phyloP scores from a whole-genome alignment of 2,797 vertebrate species.

The Chaetophractus vellerosus region DNA sequence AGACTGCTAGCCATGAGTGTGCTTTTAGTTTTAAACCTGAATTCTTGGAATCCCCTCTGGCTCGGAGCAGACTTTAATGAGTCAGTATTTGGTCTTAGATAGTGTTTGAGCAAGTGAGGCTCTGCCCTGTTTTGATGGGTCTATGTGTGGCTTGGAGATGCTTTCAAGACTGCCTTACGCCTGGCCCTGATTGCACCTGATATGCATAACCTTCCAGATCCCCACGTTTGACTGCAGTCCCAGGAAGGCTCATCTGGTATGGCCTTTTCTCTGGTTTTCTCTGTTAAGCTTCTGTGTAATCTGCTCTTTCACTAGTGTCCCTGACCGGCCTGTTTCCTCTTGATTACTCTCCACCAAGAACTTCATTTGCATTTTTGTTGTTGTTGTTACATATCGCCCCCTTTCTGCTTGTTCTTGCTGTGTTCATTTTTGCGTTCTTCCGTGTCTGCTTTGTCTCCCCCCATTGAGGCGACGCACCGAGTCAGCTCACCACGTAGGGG shows the following conservation, averaged over 20 bases:
- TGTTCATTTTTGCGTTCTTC: too few relatives aligned
- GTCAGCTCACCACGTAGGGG: too few relatives aligned
- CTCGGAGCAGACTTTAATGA: not conserved
- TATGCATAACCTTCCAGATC: not conserved
- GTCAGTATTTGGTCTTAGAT: not conserved
- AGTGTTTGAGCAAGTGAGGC: not conserved
- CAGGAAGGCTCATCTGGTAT: not conserved
- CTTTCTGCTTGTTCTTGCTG: too few relatives aligned
- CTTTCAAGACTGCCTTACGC: not conserved
- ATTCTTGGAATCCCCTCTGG: not conserved
- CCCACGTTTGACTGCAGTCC: not conserved
- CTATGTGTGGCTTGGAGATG: not conserved
- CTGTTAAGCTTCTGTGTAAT: not conserved
- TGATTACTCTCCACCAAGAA: slow-evolving; percentile 1
- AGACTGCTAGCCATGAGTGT: not conserved
- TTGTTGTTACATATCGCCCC: too few relatives aligned
- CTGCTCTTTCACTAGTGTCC: not conserved
- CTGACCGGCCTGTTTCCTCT: not conserved
- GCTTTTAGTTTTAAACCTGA: not conserved
- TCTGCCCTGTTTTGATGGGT: not conserved
- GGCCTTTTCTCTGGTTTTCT: not conserved
- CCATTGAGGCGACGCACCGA: too few relatives aligned
- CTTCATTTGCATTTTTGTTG: too few relatives aligned
- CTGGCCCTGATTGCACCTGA: not conserved
- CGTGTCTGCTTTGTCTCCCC: too few relatives aligned